Evolutionary conservation across 1,140 invertebrate genomes (phyloP), one percentile per base, ranked within the genome.

Genomic region (Lutraria rhynchaena): DNA sequence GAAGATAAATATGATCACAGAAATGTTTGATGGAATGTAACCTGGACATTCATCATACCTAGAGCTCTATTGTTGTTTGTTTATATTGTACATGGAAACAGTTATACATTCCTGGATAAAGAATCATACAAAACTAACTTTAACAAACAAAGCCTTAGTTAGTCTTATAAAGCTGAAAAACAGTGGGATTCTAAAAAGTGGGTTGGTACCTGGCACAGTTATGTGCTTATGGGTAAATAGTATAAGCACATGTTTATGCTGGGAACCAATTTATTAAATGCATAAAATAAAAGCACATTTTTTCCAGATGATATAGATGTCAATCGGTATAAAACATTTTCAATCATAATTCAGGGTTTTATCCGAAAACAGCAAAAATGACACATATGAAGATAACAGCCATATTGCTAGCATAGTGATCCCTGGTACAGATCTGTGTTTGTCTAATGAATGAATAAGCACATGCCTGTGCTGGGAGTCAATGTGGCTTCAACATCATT

Each of bases 401-500:
- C 17, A 9, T 35, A 27, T 1, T 17, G 29, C 31, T 37, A 27
- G n/a, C n/a, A 61, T 61, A 1, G 3, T 65, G 61, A 24, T 24
- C 17, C 61, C 37, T 65, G 37, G 61, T 65, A 65, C 61, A n/a
- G n/a, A 22, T 46, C 1, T 65, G 61, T 65, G 61, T 37, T 44
- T 65, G 13, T 37, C 5, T 44, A 1, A 11, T 53, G 5, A 31
- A 24, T 15, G 19, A 15, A 49, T 33, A 53, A 70, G 67, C 67
- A 70, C 67, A 70, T 70, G 67, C 29, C 67, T 70, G 67, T 70
- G 67, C 67, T 70, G 37, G 61, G 61, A 65, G 15, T 65, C 4
- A 65, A 57, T 17, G 51, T 53, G n/a, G 46, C n/a, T 49, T n/a
- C 11, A n/a, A n/a, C n/a, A n/a, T n/a, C n/a, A n/a, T n/a, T n/a